Base-by-base conservation (phyloP, 2,888 invertebrate species). In the Linhomoeus sp. region DNA sequence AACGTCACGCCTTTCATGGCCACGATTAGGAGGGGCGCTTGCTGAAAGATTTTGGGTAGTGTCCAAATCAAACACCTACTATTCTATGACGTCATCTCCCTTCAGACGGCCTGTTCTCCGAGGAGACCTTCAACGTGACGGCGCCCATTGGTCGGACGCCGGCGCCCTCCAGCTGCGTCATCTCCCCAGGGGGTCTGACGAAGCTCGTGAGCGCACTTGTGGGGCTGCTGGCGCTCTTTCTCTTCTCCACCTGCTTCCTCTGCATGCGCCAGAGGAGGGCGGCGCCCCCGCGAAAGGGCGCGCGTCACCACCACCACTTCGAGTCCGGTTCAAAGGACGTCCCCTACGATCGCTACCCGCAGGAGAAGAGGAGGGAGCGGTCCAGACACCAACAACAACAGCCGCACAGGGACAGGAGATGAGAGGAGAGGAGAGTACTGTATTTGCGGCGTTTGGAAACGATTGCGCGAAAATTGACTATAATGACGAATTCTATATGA, bases 181-280 rank as follows among this genome's bases (percentile, higher is more conserved):
- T 58, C 41, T 54, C 54, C 24, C 50, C 55, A 15, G 47, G 53
- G 12, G 56, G 55, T n/a, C 43, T 58, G 33, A 35, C 58, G 2
- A 48, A 52, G n/a, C 26, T 57, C 15, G 52, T 52, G 17, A 50
- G 52, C 38, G 45, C 44, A 17, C 45, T 57, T 14, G 53, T 49
- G 25, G 47, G 53, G 7, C 25, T 55, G 19, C 45, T 47, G 25
- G 33, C 45, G 25, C 38, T 55, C n/a, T 47, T 53, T 35, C 22
- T 53, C 20, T 46, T 52, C 39, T 46, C 45, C n/a, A 44, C 50
- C 26, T 42, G 47, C 24, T 38, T 38, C 22, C 25, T 51, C 43
- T 43, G 35, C 38, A 2, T 49, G 25, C 20, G 49, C 35, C 24
- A 24, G 20, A n/a, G 44, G 14, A 22, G 44, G 24, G n/a, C 35